Evolutionary conservation across 2,888 invertebrate species (phyloP).

Genomic region (Hypercompe scribonia): DNA sequence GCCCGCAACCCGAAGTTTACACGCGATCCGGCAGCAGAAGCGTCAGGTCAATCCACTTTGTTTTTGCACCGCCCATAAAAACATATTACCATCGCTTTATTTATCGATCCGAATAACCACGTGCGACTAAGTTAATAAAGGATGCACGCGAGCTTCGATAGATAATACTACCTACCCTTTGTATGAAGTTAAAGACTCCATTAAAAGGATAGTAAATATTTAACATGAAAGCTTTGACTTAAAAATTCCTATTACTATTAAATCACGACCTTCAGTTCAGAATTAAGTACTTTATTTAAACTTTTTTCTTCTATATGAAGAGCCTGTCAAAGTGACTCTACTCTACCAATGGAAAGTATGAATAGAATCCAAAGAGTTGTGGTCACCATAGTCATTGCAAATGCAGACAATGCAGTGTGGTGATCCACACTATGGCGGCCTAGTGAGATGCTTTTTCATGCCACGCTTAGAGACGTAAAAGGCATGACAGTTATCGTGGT

Average conservation of each 20-base stretch:
- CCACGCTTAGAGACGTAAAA: too few species aligned
- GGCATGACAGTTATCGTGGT: too few species aligned
- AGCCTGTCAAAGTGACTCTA: too few species aligned
- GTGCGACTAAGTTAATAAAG: slow-evolving; percentile 79
- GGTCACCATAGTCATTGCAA: too few species aligned
- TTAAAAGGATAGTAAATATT: slow-evolving; percentile 16
- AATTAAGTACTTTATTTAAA: too few species aligned
- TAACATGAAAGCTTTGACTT: not conserved
- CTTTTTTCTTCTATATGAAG: too few species aligned
- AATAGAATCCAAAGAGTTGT: too few species aligned
- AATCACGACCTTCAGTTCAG: not conserved
- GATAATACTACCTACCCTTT: slow-evolving; percentile 30
- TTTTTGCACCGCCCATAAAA: slow-evolving; percentile 83
- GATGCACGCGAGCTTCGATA: slow-evolving; percentile 53
- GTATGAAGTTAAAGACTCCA: slow-evolving; percentile 48
- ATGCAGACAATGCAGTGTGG: too few species aligned
- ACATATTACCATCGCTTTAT: slow-evolving; percentile 80
- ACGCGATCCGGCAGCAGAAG: slow-evolving; percentile 75
- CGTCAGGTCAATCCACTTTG: slow-evolving; percentile 83
- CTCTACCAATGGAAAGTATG: too few species aligned
- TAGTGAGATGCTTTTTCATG: too few species aligned
- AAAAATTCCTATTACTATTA: too few species aligned
- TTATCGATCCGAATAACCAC: slow-evolving; percentile 80
- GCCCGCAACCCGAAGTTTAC: slow-evolving; percentile 59
- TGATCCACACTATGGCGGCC: too few species aligned